Evolutionary conservation across 2,113 vertebrate species (phyloP), one percentile per base, ranked within the genome.

Genomic region (Pelecanus crispus): DNA sequence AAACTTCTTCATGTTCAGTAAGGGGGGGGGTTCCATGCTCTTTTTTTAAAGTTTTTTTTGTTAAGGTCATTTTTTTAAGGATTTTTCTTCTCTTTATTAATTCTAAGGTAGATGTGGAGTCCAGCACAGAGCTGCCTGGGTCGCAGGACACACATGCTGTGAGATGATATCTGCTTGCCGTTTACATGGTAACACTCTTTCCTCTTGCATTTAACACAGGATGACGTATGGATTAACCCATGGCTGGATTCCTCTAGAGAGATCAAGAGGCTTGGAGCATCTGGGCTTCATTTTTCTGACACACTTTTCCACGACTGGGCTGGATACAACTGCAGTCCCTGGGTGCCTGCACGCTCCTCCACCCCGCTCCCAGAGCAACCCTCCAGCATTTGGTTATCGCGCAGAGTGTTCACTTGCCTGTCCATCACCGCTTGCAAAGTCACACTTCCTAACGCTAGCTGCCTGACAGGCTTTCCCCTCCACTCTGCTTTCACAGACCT

Each of bases 291-390:
- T 61, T 81, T 71, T 53, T 31, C 62, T n/a, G 10, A 14, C 2
- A 6, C 17, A 8, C 9, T 65, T 72, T 84, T 47, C 45, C 55
- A 45, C 18, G 13, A 0, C 2, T 22, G 31, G 32, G n/a, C 34
- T 85, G 34, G 31, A 67, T 15, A n/a, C 9, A 78, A 40, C 9
- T 36, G 32, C 29, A 42, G 24, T 21, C 18, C 25, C 4, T 0
- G 0, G 13, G 28, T 36, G 36, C 22, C 70, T 72, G 56, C 38
- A 40, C 0, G 0, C 9, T 67, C 17, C 34, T 68, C 45, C 6
- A 2, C 45, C 34, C 25, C 42, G 25, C 36, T 42, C 18, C 49
- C 1, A 0, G 50, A 73, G 73, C 65, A 88, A 12, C 38, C 50
- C 61, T 52, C 29, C 28, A 58, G 47, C 55, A 78, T 29, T 26